These are phyloP conservation scores for Eretmochelys imbricata DNA, from an alignment of 2,113 vertebrate species.

Conservation along the genomic window DNA sequence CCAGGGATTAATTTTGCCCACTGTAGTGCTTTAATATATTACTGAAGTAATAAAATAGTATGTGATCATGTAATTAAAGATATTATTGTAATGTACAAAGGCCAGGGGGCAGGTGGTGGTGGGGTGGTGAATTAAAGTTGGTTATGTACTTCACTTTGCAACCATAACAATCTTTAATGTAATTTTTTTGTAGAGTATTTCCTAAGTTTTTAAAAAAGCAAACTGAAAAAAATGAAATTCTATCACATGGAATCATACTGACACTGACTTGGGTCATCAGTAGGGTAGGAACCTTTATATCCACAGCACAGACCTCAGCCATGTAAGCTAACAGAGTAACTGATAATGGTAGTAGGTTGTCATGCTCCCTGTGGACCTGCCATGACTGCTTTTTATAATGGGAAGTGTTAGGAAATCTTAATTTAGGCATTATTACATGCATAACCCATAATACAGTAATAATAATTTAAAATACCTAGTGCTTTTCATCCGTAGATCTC, in stretches of 20 bases:
- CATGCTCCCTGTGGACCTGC: background rate
- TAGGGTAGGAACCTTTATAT: background rate
- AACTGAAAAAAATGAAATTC: background rate
- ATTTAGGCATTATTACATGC: background rate
- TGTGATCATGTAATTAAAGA: background rate
- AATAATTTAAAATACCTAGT: background rate
- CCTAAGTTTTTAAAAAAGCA: background rate
- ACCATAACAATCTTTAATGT: background rate
- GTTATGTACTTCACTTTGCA: background rate
- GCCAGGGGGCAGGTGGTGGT: background rate
- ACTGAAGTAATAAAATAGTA: background rate
- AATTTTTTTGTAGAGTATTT: background rate
- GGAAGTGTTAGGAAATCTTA: background rate
- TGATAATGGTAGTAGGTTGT: background rate
- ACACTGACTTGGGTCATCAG: background rate
- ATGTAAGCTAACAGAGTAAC: background rate
- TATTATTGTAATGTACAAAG: background rate
- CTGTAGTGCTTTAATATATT: constrained; percentile 6
- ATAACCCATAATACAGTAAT: background rate
- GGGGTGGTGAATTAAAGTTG: background rate
- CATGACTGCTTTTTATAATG: background rate
- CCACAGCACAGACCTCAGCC: background rate
- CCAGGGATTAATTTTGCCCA: background rate
- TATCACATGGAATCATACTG: background rate
- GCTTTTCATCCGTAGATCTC: background rate